A percentile compares a stretch with the other conserved stretches of the same genome.
These are phyloP conservation scores for Brenthis ino DNA, from an alignment of 2,888 invertebrate species.

Conservation along the genomic window DNA sequence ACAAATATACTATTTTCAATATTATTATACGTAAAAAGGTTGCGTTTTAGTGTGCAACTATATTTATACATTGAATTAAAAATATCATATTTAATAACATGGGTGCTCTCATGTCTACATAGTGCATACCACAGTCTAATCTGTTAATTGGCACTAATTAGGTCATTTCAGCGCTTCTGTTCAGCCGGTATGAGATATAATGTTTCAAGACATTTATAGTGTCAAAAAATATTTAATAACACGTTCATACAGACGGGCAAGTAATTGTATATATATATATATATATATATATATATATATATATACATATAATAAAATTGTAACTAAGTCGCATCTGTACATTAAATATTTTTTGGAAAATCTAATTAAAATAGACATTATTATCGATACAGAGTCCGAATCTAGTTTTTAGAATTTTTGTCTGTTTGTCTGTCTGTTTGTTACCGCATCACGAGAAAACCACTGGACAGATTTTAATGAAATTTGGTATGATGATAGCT, in stretches of 20 bases:
- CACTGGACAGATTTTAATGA: too few species aligned
- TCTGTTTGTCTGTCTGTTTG: too few species aligned
- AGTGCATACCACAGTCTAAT: conserved; percentile 14
- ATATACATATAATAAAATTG: not conserved
- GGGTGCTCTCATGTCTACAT: not conserved
- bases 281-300: not conserved
- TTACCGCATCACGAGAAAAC: too few species aligned
- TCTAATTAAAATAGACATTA: too few species aligned
- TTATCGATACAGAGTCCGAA: too few species aligned
- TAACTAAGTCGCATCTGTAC: too few species aligned
- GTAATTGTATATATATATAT: not conserved
- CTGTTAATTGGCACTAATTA: conserved; percentile 34
- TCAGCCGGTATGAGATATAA: conserved; percentile 16
- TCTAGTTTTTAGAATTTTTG: too few species aligned
- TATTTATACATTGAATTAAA: not conserved
- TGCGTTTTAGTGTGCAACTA: not conserved
- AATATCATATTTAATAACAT: not conserved
- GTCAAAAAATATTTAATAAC: conserved; percentile 25
- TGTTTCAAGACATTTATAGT: conserved; percentile 12
- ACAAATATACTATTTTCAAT: too few species aligned
- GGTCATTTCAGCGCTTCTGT: conserved; percentile 35
- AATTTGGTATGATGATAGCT: too few species aligned
- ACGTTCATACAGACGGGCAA: not conserved
- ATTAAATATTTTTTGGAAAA: too few species aligned
- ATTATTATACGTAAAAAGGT: too few species aligned